Percentiles rank a stretch among this genome's conserved stretches.
Conservation (phyloP, 2,113 vertebrate genomes). For the Podarcis cretensis region DNA sequence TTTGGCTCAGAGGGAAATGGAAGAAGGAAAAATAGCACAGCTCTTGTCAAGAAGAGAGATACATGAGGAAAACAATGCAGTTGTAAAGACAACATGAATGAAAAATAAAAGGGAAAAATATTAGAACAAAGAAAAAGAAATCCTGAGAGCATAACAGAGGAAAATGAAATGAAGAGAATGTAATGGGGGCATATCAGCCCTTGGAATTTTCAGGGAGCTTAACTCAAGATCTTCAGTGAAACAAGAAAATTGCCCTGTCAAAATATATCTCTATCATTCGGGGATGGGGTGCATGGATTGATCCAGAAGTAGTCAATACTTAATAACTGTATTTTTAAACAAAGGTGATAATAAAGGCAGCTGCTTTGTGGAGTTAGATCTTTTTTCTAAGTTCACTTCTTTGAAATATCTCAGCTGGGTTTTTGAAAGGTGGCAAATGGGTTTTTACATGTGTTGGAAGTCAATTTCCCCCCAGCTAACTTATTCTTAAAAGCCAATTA, state of each 20-base stretch:
- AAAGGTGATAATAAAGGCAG: neutral
- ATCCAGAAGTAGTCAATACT: neutral
- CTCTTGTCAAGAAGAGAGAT: neutral
- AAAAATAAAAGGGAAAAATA: neutral
- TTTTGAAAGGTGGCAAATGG: neutral
- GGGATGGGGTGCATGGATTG: neutral
- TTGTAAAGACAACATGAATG: neutral
- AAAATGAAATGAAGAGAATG: neutral
- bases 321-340: neutral
- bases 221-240: neutral
- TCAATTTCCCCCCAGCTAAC: neutral
- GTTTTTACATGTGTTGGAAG: neutral
- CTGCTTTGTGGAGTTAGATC: neutral
- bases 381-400: neutral
- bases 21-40: neutral
- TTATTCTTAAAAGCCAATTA: neutral
- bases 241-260: neutral
- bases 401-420: neutral
- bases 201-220: neutral
- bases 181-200: neutral
- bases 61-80: neutral
- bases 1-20: neutral
- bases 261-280: neutral
- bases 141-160: neutral
- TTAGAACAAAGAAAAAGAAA: neutral